Evolutionary conservation across 1,140 invertebrate genomes (phyloP).

Genomic region (Leptoteleia sp.): DNA sequence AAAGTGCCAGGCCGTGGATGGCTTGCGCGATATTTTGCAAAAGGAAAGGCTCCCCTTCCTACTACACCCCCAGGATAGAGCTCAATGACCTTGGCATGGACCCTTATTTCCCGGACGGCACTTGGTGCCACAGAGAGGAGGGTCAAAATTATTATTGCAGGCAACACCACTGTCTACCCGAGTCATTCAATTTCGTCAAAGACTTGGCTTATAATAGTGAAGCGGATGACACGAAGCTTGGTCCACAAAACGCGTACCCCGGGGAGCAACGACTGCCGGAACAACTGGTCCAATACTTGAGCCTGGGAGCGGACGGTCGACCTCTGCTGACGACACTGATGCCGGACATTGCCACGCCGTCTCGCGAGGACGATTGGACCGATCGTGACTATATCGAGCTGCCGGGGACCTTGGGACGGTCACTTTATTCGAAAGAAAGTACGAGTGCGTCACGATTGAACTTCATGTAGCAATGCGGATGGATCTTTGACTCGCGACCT

Average conservation of each 20-base stretch:
- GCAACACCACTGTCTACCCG: slow-evolving; percentile 87
- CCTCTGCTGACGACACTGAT: slow-evolving; percentile 82
- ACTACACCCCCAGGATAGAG: slow-evolving; percentile 88
- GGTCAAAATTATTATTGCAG: slow-evolving; percentile 86
- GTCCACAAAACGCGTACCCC: slow-evolving; percentile 83
- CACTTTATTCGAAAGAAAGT: slow-evolving; percentile 45
- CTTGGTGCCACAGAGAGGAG: slow-evolving; percentile 87
- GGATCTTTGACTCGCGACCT: slow-evolving; percentile 10
- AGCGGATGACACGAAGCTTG: slow-evolving; percentile 81
- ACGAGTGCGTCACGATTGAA: slow-evolving; percentile 51
- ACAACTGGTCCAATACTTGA: slow-evolving; percentile 83
- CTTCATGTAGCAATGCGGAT: slow-evolving; percentile 50
- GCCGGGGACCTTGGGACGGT: slow-evolving; percentile 61
- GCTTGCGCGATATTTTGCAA: slow-evolving; percentile 89
- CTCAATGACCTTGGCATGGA: slow-evolving; percentile 87
- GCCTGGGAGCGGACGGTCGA: slow-evolving; percentile 82
- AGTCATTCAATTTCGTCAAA: slow-evolving; percentile 77
- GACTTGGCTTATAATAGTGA: slow-evolving; percentile 60
- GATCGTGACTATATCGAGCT: slow-evolving; percentile 83
- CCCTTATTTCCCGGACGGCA: slow-evolving; percentile 90
- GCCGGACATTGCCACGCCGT: slow-evolving; percentile 70
- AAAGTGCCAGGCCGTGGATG: slow-evolving; percentile 87
- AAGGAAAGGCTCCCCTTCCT: slow-evolving; percentile 84
- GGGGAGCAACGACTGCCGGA: slow-evolving; percentile 75
- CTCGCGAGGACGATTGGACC: slow-evolving; percentile 80